A percentile compares a stretch with the other conserved stretches of the same genome.
Evolutionary conservation across 2,888 invertebrate genomes (phyloP).

Genomic region (Papilio protenor): DNA sequence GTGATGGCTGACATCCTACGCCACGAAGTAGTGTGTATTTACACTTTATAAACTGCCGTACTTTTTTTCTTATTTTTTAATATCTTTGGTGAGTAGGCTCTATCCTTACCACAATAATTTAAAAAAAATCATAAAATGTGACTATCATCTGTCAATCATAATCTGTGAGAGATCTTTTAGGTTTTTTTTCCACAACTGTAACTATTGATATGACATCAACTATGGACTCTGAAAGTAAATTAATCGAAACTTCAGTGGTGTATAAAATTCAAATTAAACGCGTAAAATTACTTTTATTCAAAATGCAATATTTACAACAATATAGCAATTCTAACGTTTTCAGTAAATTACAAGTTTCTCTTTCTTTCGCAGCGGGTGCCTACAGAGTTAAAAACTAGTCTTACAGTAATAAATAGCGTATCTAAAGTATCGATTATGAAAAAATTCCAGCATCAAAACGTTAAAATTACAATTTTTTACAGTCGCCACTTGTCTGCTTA

Average conservation of each 20-base stretch:
- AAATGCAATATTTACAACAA: not conserved
- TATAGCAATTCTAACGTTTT: slow-evolving; percentile 5
- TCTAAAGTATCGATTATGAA: not conserved
- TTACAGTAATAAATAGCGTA: not conserved
- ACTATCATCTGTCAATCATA: not conserved
- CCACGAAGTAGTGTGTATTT: no score
- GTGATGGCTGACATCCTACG: no score
- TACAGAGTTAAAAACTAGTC: not conserved
- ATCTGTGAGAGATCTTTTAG: not conserved
- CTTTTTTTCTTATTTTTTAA: no score
- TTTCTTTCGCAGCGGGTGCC: not conserved
- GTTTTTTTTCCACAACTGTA: not conserved
- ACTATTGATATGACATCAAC: not conserved
- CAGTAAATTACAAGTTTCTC: slow-evolving; percentile 7
- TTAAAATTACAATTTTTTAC: slow-evolving; percentile 11
- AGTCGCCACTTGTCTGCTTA: slow-evolving; percentile 1
- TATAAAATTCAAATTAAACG: slow-evolving; percentile 3
- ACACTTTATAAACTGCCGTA: no score
- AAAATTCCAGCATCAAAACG: slow-evolving; percentile 1
- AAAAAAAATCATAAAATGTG: no score
- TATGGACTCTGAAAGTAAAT: not conserved
- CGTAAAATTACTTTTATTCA: slow-evolving; percentile 18
- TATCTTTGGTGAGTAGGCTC: no score
- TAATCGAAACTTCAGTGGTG: not conserved
- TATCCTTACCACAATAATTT: no score